Evolutionary conservation across 53 echinoderm and acorn worm genomes (phyloP).

Genomic region (Crossaster papposus): DNA sequence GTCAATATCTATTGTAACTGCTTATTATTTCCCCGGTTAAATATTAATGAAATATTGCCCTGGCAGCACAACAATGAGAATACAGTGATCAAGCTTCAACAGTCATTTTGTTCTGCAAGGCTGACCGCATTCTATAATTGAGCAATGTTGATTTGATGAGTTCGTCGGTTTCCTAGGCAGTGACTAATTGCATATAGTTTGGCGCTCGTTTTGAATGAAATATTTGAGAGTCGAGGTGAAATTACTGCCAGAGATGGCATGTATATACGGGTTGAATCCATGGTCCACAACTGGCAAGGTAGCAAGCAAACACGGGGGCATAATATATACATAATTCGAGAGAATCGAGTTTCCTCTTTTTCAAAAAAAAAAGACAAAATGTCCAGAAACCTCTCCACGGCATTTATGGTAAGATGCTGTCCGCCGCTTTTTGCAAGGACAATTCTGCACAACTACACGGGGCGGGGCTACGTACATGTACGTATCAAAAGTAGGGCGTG

Average conservation of each 20-base stretch:
- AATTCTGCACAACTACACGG: no score
- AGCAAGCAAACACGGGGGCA: no score
- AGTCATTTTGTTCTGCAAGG: background rate
- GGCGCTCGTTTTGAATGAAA: background rate
- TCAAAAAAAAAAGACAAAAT: no score
- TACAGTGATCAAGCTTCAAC: background rate
- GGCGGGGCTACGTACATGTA: no score
- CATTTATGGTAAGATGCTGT: no score
- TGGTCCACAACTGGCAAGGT: no score
- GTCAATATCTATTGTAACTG: background rate
- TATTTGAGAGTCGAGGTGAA: background rate
- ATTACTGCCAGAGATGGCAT: background rate
- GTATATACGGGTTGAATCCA: background rate
- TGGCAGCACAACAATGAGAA: background rate
- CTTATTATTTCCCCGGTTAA: background rate
- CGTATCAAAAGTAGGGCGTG: no score
- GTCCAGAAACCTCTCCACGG: no score
- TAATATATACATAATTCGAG: no score
- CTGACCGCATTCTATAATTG: background rate
- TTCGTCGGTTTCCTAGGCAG: background rate
- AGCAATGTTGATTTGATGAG: background rate
- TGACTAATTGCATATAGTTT: background rate
- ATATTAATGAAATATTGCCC: background rate
- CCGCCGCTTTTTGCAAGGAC: no score
- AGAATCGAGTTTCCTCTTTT: no score